A percentile compares a stretch with the other conserved stretches of the same genome.
Evolutionary conservation across 2,113 vertebrate species (phyloP).

Genomic region (Eclectus roratus): DNA sequence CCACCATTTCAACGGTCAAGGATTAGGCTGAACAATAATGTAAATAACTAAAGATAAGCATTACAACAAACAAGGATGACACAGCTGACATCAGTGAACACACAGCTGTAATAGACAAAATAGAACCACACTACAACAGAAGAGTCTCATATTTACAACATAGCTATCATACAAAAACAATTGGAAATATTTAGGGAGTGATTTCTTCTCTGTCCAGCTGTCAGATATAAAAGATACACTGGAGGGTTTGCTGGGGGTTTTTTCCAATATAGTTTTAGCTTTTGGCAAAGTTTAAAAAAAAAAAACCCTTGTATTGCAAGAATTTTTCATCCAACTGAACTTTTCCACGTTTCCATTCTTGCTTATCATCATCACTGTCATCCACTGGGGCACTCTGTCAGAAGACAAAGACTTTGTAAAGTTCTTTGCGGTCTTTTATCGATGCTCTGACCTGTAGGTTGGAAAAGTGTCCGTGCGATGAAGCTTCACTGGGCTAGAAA

Average conservation of each 20-base stretch:
- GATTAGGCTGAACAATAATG: background rate
- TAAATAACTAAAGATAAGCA: background rate
- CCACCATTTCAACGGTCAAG: background rate
- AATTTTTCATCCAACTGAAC: background rate
- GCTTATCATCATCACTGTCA: background rate
- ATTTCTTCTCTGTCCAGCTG: slow-evolving; percentile 26
- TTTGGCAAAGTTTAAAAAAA: slow-evolving; percentile 38
- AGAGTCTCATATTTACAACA: slow-evolving; percentile 30
- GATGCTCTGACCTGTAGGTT: slow-evolving; percentile 71
- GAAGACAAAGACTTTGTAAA: background rate
- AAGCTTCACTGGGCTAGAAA: slow-evolving; percentile 74
- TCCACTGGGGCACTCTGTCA: background rate
- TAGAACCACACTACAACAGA: slow-evolving; percentile 32
- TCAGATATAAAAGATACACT: slow-evolving; percentile 23
- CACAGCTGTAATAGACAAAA: slow-evolving; percentile 26
- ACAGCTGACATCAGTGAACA: background rate
- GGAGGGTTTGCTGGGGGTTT: background rate
- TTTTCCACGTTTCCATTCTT: background rate
- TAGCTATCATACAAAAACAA: slow-evolving; percentile 59
- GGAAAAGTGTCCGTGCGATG: slow-evolving; percentile 79
- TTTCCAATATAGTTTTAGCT: background rate
- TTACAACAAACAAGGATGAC: slow-evolving; percentile 26
- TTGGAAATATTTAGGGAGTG: background rate
- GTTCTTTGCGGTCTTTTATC: slow-evolving; percentile 27
- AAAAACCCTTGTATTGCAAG: slow-evolving; percentile 3